Evolutionary conservation across 2,888 invertebrate species (phyloP).

Genomic region (Merodon equestris): DNA sequence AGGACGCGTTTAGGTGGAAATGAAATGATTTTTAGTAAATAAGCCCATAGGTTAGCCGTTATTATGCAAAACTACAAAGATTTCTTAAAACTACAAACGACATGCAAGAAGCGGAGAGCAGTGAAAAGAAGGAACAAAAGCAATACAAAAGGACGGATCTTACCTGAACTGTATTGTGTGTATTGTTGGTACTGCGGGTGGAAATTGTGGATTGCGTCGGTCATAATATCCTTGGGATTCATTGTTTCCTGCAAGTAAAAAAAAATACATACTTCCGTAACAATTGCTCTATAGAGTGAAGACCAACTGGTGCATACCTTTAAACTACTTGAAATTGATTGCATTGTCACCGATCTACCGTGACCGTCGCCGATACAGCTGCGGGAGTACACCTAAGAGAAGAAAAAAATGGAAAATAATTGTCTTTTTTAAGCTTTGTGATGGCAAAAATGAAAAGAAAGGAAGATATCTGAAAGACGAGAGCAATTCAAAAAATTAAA

Average conservation of each 20-base stretch:
- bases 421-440: no score
- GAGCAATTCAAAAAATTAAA: no score
- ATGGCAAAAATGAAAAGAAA: no score
- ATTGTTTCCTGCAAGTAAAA: slow-evolving; percentile 89
- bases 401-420: not conserved
- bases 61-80: no score
- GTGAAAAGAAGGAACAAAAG: slow-evolving; percentile 20
- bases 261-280: not conserved
- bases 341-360: slow-evolving; percentile 97
- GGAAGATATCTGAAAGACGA: no score
- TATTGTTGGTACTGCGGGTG: slow-evolving; percentile 99
- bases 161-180: slow-evolving; percentile 97
- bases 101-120: slow-evolving; percentile 65
- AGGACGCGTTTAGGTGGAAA: no score
- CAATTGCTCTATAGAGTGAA: not conserved
- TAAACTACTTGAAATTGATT: slow-evolving; percentile 98
- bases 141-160: slow-evolving; percentile 75
- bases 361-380: slow-evolving; percentile 90
- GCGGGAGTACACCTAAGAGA: slow-evolving; percentile 84
- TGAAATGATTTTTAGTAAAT: no score
- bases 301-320: slow-evolving; percentile 83
- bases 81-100: not conserved
- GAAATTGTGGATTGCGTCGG: slow-evolving; percentile 99
- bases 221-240: slow-evolving; percentile 99
- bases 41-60: no score